Percentiles rank a stretch among this genome's conserved stretches.
Conservation (phyloP, 2,113 vertebrate species). For the Hydrolagus affinis region DNA sequence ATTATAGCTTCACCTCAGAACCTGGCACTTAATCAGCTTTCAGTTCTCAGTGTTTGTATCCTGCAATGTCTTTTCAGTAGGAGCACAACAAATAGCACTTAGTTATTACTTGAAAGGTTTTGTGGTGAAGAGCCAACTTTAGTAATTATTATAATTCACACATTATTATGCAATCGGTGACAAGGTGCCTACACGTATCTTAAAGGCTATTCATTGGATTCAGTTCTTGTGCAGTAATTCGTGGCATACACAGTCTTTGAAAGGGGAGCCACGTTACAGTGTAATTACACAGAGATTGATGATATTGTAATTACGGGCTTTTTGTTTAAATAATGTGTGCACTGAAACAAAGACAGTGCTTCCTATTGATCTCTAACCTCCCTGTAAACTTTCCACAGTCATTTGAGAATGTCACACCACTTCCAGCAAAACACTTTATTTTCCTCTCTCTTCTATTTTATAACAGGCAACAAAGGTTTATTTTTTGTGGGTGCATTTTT, state of each 20-base stretch:
- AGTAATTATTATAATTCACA: conserved; percentile 15
- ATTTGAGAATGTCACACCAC: background rate
- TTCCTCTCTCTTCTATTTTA: too few relatives aligned
- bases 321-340: background rate
- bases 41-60: background rate
- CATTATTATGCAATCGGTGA: background rate
- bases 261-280: background rate
- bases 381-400: background rate
- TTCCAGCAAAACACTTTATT: background rate
- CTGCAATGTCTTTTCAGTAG: background rate
- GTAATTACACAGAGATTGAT: background rate
- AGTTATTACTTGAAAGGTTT: background rate
- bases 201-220: background rate
- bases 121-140: background rate
- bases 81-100: background rate
- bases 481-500: too few relatives aligned
- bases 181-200: background rate
- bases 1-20: background rate
- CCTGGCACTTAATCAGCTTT: background rate
- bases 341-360: background rate
- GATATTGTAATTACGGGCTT: background rate
- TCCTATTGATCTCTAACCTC: background rate
- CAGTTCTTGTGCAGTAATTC: background rate
- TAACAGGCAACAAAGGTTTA: too few relatives aligned
- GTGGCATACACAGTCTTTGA: background rate